Base-by-base conservation (phyloP, 2,113 vertebrate species). In the Gorsachius goisagi region DNA sequence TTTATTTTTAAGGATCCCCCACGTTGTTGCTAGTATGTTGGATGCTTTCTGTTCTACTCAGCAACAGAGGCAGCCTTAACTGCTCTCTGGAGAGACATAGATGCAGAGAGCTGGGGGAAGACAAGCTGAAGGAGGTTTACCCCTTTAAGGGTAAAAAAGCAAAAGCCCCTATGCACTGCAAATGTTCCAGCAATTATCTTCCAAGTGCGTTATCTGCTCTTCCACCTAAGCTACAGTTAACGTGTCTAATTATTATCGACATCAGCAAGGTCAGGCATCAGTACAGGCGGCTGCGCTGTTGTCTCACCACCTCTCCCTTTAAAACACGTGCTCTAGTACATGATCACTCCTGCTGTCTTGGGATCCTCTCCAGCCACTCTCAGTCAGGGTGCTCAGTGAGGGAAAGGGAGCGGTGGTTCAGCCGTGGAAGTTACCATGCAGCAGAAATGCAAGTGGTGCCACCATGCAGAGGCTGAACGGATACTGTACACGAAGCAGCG, bases 401-500 rank as follows among this genome's bases (percentile, higher is more conserved):
- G 59, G 37, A 47, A 55, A 41, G 50, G 32, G 28, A 77, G 49
- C 0, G 0, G 44, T 1, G 1, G 23, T 10, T 79, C 73, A 85
- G 45, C 35, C n/a, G 35, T 6, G 17, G 39, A 68, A 76, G 33
- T 32, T 32, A 39, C 35, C 23, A 4, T 11, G 50, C 52, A 27
- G 13, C 15, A 53, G 10, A 45, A 67, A 37, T 0, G 18, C 26
- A 44, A 66, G 45, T 1, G 8, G 13, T 77, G 53, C 62, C 64
- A 44, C 47, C 16, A 2, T 1, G 17, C 30, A 77, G 58, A 69
- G 30, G 27, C 4, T 2, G 4, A 44, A 68, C n/a, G 50, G 59
- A 53, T 4, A 4, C 63, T 35, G 50, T 4, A 41, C 22, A 33
- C 1, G 4, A 23, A 53, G 58, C 45, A 73, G 41, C 0, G 0